A percentile compares a stretch with the other conserved stretches of the same genome.
Evolutionary conservation across 2,797 vertebrate species (phyloP).

Genomic region (Gymnocypris eckloni): DNA sequence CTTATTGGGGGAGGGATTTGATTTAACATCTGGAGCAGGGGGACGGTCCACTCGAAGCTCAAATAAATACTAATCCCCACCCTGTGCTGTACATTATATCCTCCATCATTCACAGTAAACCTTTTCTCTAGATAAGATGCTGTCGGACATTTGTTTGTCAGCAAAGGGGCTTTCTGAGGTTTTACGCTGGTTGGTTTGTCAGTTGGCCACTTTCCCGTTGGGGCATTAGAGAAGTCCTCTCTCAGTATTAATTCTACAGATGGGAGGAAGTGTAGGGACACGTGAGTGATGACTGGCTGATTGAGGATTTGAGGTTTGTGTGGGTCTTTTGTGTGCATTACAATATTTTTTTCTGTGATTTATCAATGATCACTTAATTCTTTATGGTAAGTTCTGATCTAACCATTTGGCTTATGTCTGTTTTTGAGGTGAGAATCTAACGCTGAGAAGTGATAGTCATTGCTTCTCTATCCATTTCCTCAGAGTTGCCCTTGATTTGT

Average conservation of each 20-base stretch:
- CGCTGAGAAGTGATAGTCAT: not conserved
- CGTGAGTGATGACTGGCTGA: constrained; percentile 27
- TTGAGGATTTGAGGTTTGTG: constrained; percentile 29
- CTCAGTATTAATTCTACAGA: constrained; percentile 63
- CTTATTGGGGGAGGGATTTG: constrained; percentile 20
- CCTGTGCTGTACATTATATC: not conserved
- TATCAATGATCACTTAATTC: not conserved
- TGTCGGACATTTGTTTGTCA: constrained; percentile 29
- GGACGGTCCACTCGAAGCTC: constrained; percentile 17
- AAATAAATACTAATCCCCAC: constrained; percentile 36
- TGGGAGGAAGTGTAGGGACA: constrained; percentile 53
- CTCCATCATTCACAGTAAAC: constrained; percentile 10
- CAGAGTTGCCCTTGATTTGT: constrained; percentile 54
- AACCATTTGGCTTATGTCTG: constrained; percentile 45
- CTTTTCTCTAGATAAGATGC: not conserved
- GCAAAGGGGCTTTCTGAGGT: constrained; percentile 62
- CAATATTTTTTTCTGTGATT: constrained; percentile 27
- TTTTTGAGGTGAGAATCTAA: not conserved
- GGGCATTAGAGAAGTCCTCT: constrained; percentile 69
- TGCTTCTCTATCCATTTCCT: not conserved
- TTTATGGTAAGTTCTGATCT: not conserved
- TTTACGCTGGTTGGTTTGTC: constrained; percentile 52
- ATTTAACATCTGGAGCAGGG: constrained; percentile 47
- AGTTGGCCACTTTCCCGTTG: constrained; percentile 69
- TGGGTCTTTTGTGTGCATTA: constrained; percentile 28